Base-by-base conservation (phyloP, 2,888 invertebrate genomes). In the Itoplectis maculator region DNA sequence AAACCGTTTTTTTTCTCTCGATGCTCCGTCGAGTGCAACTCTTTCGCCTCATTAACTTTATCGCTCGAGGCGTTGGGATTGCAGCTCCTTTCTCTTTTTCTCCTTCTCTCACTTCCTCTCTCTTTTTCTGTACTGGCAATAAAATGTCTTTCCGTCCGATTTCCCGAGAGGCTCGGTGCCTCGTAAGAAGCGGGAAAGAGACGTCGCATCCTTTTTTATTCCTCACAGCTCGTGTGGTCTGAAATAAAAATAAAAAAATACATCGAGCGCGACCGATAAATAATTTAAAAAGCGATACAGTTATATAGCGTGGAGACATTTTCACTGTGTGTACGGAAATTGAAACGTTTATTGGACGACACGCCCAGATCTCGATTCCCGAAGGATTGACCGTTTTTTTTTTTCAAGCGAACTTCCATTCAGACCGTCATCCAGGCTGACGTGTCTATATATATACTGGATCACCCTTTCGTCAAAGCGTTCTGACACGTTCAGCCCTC, bases 1-100 rank as follows among this genome's bases (percentile, higher is more conserved):
- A 61, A 75, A 63, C 51, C n/a, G 8, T 51, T 77, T 56, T 65
- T 70, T 72, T 79, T 70, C 51, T 59, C 47, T 76, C 59, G 6
- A 20, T 42, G 29, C 40, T 29, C 9, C 68, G 15, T 13, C 18
- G 49, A 15, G 47, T 68, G 47, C 45, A 79, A 82, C 79, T 82
- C 82, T 82, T 79, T 82, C 79, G 79, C 61, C 76, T 82, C 79
- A 82, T 82, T 79, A 76, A 68, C 37, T 76, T 76, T 54, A 76
- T 76, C 79, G 61, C 54, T 63, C 18, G 69, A 70, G 15, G 59
- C 37, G 4, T 35, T 15, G 15, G 49, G 35, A 59, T 45, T 42
- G 65, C n/a, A 15, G 29, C 29, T 29, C 29, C 5, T 29, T 2
- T 5, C 29, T 29, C n/a, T n/a, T n/a, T n/a, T n/a, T n/a, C n/a